phyloP scores from a whole-genome alignment of 2,797 vertebrate genomes.

The Myripristis jacobus region DNA sequence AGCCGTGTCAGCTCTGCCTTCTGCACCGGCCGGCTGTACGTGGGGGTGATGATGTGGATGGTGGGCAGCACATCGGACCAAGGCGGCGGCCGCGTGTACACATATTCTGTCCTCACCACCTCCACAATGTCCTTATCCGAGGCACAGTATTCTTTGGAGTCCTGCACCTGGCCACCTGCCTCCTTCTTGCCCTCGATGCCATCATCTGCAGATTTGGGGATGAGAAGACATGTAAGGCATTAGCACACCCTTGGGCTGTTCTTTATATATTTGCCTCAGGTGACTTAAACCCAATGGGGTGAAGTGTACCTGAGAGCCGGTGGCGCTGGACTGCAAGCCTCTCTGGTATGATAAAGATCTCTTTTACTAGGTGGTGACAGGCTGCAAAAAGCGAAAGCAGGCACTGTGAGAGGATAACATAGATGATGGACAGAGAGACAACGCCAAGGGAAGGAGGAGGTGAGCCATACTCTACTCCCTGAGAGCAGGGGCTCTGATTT shows the following conservation, averaged over 20 bases:
- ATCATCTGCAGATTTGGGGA: constrained; percentile 87
- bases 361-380: constrained; percentile 91
- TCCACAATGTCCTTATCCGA: constrained; percentile 98
- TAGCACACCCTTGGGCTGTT: constrained; percentile 79
- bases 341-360: constrained; percentile 91
- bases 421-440: constrained; percentile 76
- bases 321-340: constrained; percentile 85
- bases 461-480: constrained; percentile 27
- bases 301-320: constrained; percentile 87
- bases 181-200: constrained; percentile 89
- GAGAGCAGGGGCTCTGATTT: constrained; percentile 22
- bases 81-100: constrained; percentile 94
- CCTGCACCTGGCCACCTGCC: constrained; percentile 82
- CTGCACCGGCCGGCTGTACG: constrained; percentile 97
- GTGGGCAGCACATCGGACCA: constrained; percentile 97
- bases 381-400: constrained; percentile 88
- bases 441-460: constrained; percentile 33
- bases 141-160: constrained; percentile 96
- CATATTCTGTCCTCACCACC: constrained; percentile 98
- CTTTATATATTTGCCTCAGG: constrained; percentile 80
- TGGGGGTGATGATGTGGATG: constrained; percentile 96
- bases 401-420: constrained; percentile 82
- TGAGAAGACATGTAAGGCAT: constrained; percentile 79
- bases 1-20: constrained; percentile 96
- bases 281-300: constrained; percentile 79